Evolutionary conservation across 2,113 vertebrate genomes (phyloP), one percentile per base, ranked within the genome.

Genomic region (Peromyscus californicus): DNA sequence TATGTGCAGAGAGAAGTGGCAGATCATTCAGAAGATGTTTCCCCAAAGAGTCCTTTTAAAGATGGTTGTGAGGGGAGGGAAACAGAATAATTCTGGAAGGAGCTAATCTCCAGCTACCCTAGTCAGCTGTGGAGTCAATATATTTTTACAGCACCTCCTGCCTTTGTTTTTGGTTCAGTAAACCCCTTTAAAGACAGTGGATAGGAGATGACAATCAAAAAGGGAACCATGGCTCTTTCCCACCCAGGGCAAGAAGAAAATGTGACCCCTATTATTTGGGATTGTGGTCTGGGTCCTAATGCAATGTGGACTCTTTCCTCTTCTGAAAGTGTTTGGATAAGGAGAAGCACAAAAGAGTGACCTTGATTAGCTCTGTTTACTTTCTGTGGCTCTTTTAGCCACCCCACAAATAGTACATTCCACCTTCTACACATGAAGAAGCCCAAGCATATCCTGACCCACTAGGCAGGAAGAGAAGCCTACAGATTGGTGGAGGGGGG

Each of bases 381-480:
- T 96, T 91, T 96, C 84, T 80, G 83, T 80, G 86, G 83, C 70
- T 95, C 63, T 95, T 96, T 69, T 67, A 91, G 87, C 45, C 63
- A 91, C 33, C 59, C 70, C 48, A 75, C 75, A 90, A 78, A 91
- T 42, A 96, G 91, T 89, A 90, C 96, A 98, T 98, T 98, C 97
- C 97, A 98, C 93, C 93, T 97, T 96, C 96, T 95, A 96, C 91
- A 94, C 83, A 93, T 57, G 78, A 94, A 97, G 96, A 83, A 91
- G n/a, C 36, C 61, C 78, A 88, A 83, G 87, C 51, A 83, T 63
- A 75, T 91, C 93, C 89, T 96, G 96, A 78, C 84, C 74, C 3
- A 22, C 51, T 85, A 78, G 91, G 74, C 98, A 98, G 98, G 98
- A 98, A 98, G 96, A 92, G 98, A 96, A 97, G 95, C 84, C 86